Percentiles rank a stretch among this genome's conserved stretches.
phyloP scores from a whole-genome alignment of 2,113 vertebrate species.

The Nothocercus nigrocapillus region DNA sequence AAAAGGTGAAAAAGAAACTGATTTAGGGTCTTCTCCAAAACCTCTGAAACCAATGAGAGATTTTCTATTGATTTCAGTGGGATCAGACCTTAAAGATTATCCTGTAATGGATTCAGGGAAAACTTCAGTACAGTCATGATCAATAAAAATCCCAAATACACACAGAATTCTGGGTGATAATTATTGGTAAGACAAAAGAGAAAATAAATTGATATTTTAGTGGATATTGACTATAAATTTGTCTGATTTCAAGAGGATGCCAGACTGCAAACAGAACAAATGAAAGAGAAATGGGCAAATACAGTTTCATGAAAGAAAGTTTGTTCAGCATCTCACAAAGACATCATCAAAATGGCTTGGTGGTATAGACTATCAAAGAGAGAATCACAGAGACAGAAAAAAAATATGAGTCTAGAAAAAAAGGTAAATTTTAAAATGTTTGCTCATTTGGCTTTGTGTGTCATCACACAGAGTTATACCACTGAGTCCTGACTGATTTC shows the following conservation, averaged over 20 bases:
- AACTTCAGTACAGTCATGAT: background rate
- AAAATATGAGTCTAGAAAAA: background rate
- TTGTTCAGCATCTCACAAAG: background rate
- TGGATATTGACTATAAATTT: background rate
- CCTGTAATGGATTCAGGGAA: background rate
- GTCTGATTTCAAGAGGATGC: background rate
- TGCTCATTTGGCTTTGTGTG: background rate
- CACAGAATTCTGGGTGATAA: background rate
- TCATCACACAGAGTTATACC: too few species aligned
- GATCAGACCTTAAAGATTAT: background rate
- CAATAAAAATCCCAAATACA: background rate
- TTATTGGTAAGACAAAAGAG: slow-evolving; percentile 10
- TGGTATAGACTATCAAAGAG: background rate
- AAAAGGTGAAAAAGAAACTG: background rate
- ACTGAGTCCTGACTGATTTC: background rate
- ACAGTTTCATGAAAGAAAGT: background rate
- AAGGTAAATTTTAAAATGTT: background rate
- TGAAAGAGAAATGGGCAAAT: background rate
- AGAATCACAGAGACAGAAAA: background rate
- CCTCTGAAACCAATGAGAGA: background rate
- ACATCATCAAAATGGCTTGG: background rate
- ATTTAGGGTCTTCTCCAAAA: background rate
- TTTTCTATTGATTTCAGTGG: background rate
- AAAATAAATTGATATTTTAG: background rate
- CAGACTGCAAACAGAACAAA: background rate